These are phyloP conservation scores for Apodemia zela DNA, from an alignment of 2,888 invertebrate species.

Conservation along the genomic window DNA sequence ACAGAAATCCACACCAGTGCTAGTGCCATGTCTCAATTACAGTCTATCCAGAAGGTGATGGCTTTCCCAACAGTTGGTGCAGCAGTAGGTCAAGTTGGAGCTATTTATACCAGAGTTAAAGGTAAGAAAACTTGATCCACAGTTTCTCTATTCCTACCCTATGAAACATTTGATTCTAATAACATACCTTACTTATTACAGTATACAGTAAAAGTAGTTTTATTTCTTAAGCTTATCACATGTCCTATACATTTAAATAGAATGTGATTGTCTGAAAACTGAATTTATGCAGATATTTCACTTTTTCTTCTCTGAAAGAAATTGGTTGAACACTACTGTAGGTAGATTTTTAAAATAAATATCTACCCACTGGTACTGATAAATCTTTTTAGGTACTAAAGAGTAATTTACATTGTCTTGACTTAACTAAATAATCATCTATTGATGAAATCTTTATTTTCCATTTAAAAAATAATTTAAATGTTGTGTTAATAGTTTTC, in stretches of 20 bases:
- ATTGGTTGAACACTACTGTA: no score
- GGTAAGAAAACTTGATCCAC: conserved; percentile 40
- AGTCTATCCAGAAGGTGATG: conserved; percentile 76
- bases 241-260: not conserved
- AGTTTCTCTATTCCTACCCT: not conserved
- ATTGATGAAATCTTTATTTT: no score
- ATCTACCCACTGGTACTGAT: no score
- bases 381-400: no score
- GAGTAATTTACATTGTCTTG: no score
- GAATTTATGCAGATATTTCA: no score
- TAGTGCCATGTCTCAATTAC: conserved; percentile 57
- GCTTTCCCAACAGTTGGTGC: conserved; percentile 78
- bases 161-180: not conserved
- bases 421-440: no score
- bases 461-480: no score
- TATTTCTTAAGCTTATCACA: not conserved
- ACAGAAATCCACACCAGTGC: conserved; percentile 57
- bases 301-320: no score
- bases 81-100: conserved; percentile 78
- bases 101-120: conserved; percentile 77
- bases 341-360: no score
- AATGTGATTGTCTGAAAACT: not conserved
- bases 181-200: not conserved
- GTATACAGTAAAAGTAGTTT: not conserved
- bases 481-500: no score